Conservation (phyloP, 2,888 invertebrate species). For the Chrysina gloriosa region DNA sequence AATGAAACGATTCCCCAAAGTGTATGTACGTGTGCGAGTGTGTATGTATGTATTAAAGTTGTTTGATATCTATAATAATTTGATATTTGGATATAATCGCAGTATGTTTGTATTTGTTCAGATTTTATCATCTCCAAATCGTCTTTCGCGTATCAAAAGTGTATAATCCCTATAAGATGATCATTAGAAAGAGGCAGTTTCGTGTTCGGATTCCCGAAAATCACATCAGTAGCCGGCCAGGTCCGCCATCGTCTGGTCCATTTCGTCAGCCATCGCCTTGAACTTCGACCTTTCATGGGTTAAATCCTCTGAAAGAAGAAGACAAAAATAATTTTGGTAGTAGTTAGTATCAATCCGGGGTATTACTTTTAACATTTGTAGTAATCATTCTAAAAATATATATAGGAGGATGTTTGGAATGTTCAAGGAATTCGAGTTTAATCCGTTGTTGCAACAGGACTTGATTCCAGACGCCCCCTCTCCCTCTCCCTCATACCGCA, state of each 20-base stretch:
- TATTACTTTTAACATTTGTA: no score
- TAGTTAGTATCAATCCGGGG: conserved; percentile 33
- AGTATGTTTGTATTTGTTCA: no score
- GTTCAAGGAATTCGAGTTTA: no score
- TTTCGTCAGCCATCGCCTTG: conserved; percentile 97
- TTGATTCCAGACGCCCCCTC: no score
- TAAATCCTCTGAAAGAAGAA: conserved; percentile 79
- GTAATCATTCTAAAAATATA: no score
- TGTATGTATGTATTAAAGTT: no score
- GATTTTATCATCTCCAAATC: no score
- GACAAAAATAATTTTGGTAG: conserved; percentile 24
- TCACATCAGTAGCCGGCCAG: conserved; percentile 83
- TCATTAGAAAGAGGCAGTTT: conserved; percentile 36
- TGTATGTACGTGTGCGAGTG: no score
- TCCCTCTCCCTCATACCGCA: no score
- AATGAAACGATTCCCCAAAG: no score
- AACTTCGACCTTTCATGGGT: conserved; percentile 95
- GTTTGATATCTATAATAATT: background rate
- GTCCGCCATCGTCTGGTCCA: conserved; percentile 97
- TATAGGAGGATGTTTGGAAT: no score
- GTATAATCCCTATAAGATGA: conserved; percentile 29
- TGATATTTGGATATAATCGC: background rate
- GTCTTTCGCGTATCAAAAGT: background rate
- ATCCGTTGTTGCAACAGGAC: no score
- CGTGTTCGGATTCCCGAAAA: background rate